A percentile compares a stretch with the other conserved stretches of the same genome.
phyloP scores from a whole-genome alignment of 2,113 vertebrate species.

The Dolichotis patagonum region DNA sequence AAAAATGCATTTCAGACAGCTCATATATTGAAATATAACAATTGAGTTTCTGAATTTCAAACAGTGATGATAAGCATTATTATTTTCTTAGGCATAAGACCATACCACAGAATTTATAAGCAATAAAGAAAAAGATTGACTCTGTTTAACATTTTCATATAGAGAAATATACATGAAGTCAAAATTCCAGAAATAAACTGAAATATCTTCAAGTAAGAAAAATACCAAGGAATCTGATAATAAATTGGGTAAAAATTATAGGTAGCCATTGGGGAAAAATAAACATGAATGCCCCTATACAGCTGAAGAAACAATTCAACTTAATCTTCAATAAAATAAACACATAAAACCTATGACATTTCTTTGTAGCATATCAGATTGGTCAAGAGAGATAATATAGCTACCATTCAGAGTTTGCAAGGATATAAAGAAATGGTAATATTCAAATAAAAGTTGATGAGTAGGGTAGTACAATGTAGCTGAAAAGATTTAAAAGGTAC shows the following conservation, averaged over 20 bases:
- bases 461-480: not conserved
- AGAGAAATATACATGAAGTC: constrained; percentile 17
- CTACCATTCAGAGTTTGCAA: not conserved
- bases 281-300: not conserved
- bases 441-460: not conserved
- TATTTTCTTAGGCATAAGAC: constrained; percentile 40
- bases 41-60: constrained; percentile 36
- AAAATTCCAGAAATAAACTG: constrained; percentile 35
- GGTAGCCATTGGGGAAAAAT: not conserved
- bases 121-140: not conserved
- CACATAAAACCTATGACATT: not conserved
- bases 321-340: constrained; percentile 9
- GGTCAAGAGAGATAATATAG: not conserved
- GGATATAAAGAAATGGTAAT: not conserved
- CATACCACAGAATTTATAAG: constrained; percentile 32
- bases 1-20: constrained; percentile 46
- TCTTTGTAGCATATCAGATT: not conserved
- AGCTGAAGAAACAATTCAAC: not conserved
- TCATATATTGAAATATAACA: constrained; percentile 50
- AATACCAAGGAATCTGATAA: not conserved
- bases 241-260: constrained; percentile 29
- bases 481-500: constrained; percentile 20
- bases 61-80: constrained; percentile 11
- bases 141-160: constrained; percentile 22
- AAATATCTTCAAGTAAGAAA: constrained; percentile 47